Evolutionary conservation across 2,888 invertebrate species (phyloP).

Genomic region (Glaucopsyche alexis): DNA sequence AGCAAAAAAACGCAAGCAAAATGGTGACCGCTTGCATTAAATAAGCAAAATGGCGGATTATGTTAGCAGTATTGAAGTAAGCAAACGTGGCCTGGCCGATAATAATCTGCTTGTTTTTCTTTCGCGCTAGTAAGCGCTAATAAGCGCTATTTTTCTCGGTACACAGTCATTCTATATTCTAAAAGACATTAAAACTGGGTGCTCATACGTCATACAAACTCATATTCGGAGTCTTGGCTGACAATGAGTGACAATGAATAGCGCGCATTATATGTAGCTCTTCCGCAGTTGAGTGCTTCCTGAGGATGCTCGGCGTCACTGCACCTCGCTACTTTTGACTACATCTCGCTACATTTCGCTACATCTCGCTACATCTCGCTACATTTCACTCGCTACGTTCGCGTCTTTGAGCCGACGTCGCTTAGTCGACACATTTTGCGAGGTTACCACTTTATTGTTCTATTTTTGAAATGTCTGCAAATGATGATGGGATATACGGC

Average conservation of each 20-base stretch:
- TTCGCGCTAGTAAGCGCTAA: no score
- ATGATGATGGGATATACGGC: background rate
- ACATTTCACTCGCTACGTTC: background rate
- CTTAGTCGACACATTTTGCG: constrained; percentile 7
- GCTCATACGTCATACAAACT: background rate
- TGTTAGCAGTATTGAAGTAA: no score
- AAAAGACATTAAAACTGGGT: background rate
- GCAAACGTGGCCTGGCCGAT: no score
- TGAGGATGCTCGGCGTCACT: constrained; percentile 18
- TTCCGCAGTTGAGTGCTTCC: constrained; percentile 28
- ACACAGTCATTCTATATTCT: no score
- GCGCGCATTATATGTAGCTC: constrained; percentile 16
- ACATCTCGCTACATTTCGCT: background rate
- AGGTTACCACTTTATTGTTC: constrained; percentile 9
- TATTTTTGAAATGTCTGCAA: background rate
- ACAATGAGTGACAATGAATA: constrained; percentile 26
- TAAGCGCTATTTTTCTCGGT: no score
- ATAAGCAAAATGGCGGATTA: no score
- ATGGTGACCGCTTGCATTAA: no score
- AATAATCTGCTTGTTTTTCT: no score
- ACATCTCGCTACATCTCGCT: background rate
- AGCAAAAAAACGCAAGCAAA: no score
- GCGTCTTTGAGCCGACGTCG: background rate
- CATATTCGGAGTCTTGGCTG: background rate
- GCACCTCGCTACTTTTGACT: background rate